Evolutionary conservation across 23 tunicate genomes (phyloP).

Genomic region (Aplidium turbinatum): DNA sequence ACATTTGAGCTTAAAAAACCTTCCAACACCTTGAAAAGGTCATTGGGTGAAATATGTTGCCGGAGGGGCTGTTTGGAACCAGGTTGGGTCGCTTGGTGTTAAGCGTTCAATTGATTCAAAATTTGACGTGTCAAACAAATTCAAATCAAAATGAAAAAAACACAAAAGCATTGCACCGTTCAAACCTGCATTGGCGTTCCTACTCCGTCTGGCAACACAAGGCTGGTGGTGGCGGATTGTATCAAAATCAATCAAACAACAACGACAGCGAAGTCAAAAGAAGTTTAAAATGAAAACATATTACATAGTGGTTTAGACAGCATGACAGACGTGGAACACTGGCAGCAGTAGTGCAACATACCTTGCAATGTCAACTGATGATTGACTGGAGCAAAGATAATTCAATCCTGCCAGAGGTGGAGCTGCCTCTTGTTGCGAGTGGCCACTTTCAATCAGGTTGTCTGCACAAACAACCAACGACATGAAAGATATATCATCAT

Average conservation of each 20-base stretch:
- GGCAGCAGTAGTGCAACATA: not conserved
- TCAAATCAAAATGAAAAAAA: too few relatives aligned
- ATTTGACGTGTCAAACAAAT: too few relatives aligned
- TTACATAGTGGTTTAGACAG: too few relatives aligned
- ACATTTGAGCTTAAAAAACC: not conserved
- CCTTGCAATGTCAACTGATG: slow-evolving; percentile 11
- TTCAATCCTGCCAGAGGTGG: not conserved
- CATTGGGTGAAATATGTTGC: too few relatives aligned
- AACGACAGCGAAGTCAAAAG: too few relatives aligned
- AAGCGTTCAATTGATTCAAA: too few relatives aligned
- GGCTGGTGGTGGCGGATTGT: too few relatives aligned
- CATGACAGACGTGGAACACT: not conserved
- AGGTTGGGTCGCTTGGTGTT: too few relatives aligned
- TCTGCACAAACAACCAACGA: slow-evolving; percentile 12
- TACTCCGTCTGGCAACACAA: not conserved
- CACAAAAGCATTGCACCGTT: not conserved
- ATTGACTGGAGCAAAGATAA: slow-evolving; percentile 12
- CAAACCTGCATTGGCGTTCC: not conserved
- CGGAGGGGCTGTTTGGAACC: too few relatives aligned
- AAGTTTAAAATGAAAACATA: too few relatives aligned
- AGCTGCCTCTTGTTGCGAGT: slow-evolving; percentile 4
- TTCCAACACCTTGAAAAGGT: not conserved
- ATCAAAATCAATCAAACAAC: too few relatives aligned
- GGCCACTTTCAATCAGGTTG: slow-evolving; percentile 14
- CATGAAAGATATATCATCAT: not conserved